Percentiles rank a stretch among this genome's conserved stretches.
phyloP scores from a whole-genome alignment of 2,797 vertebrate genomes.

The Artibeus jamaicensis region DNA sequence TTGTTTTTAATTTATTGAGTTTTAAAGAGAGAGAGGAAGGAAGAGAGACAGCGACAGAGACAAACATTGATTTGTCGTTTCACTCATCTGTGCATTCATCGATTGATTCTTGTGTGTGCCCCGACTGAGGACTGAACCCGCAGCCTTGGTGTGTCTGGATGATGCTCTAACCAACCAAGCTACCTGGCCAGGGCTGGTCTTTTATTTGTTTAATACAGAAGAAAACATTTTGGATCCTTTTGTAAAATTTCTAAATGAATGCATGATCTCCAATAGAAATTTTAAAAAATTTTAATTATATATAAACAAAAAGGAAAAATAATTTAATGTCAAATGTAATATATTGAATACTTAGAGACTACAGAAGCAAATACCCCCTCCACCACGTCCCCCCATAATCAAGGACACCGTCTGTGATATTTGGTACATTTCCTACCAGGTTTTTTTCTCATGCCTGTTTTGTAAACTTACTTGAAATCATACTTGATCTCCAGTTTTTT shows the following conservation, averaged over 20 bases:
- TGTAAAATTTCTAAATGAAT: neutral
- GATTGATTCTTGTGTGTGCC: neutral
- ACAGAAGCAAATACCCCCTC: neutral
- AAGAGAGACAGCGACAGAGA: neutral
- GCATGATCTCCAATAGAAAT: neutral
- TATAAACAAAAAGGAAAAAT: neutral
- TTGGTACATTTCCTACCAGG: neutral
- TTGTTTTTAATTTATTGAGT: neutral
- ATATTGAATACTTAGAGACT: neutral
- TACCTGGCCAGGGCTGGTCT: neutral
- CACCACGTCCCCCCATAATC: accelerated
- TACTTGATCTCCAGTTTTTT: neutral
- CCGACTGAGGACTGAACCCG: too few relatives aligned
- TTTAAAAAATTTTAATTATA: neutral
- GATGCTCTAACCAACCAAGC: neutral
- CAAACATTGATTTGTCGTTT: neutral
- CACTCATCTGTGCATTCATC: neutral
- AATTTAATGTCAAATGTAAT: neutral
- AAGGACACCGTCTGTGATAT: neutral
- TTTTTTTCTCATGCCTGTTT: neutral
- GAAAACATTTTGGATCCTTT: neutral
- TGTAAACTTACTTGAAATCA: neutral
- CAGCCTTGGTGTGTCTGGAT: neutral
- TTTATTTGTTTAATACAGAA: neutral
- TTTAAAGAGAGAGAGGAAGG: neutral